Conservation (phyloP, 1,140 invertebrate genomes). For the Nasonia vitripennis region DNA sequence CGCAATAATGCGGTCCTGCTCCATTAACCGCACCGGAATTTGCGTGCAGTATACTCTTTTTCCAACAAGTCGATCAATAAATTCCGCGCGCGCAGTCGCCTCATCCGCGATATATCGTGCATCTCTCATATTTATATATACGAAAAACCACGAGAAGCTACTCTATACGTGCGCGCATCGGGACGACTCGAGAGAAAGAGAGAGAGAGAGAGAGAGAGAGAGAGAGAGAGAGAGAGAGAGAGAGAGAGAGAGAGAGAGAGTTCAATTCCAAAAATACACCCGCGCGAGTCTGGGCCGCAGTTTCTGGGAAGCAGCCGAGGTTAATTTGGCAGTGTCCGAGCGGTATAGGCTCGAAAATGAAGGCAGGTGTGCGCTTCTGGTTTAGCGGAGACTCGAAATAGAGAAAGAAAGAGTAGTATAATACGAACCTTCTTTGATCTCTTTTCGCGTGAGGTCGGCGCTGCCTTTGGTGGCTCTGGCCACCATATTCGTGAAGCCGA, state of each 20-base stretch:
- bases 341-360: neutral
- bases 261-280: neutral
- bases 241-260: neutral
- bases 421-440: constrained; percentile 92
- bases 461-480: constrained; percentile 95
- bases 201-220: neutral
- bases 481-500: constrained; percentile 99
- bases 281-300: too few relatives aligned
- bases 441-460: constrained; percentile 95
- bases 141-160: neutral
- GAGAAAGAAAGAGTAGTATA: neutral
- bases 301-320: neutral
- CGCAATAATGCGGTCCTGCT: neutral
- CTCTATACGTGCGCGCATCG: too few relatives aligned
- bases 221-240: neutral
- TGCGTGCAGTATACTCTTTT: neutral
- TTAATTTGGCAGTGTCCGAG: neutral
- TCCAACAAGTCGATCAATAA: neutral
- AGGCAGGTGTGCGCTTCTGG: neutral
- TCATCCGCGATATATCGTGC: neutral
- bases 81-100: neutral
- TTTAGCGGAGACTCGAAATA: neutral
- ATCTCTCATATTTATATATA: too few relatives aligned
- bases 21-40: neutral
- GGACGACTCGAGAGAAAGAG: neutral